Evolutionary conservation across 2,797 vertebrate species (phyloP).

Genomic region (Gymnothorax reevesii): DNA sequence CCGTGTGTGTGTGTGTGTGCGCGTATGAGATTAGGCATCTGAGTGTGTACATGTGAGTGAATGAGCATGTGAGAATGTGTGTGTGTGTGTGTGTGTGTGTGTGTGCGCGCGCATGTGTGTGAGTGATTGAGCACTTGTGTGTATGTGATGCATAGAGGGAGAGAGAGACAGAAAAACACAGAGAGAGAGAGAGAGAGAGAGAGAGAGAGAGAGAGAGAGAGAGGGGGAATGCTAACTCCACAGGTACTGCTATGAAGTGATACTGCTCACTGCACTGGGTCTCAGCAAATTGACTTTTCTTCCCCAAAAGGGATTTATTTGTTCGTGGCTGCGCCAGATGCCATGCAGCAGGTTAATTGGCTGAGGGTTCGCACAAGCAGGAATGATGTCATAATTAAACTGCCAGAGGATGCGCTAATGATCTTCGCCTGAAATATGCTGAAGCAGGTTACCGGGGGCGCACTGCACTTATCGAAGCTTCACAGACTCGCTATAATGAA

Average conservation of each 20-base stretch:
- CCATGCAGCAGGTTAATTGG: slow-evolving; percentile 64
- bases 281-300: slow-evolving; percentile 47
- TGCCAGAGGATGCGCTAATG: slow-evolving; percentile 44
- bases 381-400: slow-evolving; percentile 57
- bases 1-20: too few species aligned
- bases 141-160: neutral
- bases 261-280: slow-evolving; percentile 37
- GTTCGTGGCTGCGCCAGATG: slow-evolving; percentile 57
- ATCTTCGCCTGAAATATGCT: slow-evolving; percentile 25
- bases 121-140: too few species aligned
- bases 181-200: neutral
- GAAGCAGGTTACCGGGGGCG: neutral
- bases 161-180: neutral
- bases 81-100: too few species aligned
- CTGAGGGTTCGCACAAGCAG: slow-evolving; percentile 56
- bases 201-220: slow-evolving; percentile 47
- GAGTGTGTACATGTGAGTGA: too few species aligned
- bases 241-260: slow-evolving; percentile 52
- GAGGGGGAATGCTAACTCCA: slow-evolving; percentile 60
- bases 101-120: too few species aligned
- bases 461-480: neutral
- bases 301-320: slow-evolving; percentile 58
- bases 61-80: too few species aligned
- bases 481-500: neutral
- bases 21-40: too few species aligned